A percentile compares a stretch with the other conserved stretches of the same genome.
phyloP scores from a whole-genome alignment of 2,888 invertebrate genomes.

The Palloptera scutellata region DNA sequence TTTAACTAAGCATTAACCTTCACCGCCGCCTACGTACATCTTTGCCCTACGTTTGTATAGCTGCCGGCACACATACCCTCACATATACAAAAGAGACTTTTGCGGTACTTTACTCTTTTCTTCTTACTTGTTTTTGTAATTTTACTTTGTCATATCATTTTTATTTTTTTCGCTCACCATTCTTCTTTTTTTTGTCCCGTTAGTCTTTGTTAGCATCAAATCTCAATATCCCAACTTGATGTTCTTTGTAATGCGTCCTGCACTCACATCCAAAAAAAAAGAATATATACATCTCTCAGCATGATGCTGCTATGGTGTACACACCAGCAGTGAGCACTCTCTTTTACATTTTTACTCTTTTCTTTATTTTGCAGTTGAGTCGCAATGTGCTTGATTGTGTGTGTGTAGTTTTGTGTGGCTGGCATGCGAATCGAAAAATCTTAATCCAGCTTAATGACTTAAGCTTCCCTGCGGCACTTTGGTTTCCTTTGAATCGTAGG shows the following conservation, averaged over 20 bases:
- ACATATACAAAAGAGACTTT: background rate
- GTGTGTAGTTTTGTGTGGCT: background rate
- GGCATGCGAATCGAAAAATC: constrained; percentile 9
- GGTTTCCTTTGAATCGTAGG: constrained; percentile 17
- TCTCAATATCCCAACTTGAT: constrained; percentile 24
- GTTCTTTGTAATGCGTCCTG: constrained; percentile 24
- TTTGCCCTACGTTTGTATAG: background rate
- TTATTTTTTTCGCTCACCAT: background rate
- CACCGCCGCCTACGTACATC: too few relatives aligned
- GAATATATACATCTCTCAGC: too few relatives aligned
- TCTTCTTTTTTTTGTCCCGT: background rate
- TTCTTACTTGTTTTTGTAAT: background rate
- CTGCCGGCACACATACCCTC: background rate
- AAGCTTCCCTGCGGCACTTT: constrained; percentile 14
- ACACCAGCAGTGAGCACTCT: background rate
- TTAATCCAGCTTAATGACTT: constrained; percentile 30
- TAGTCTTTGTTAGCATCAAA: constrained; percentile 11
- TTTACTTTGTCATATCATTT: background rate
- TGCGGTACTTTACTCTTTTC: background rate
- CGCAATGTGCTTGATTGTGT: background rate
- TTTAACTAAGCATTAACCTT: too few relatives aligned
- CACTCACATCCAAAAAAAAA: background rate
- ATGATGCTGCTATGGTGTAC: too few relatives aligned
- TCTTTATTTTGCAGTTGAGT: background rate
- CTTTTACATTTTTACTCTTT: background rate